A percentile compares a stretch with the other conserved stretches of the same genome.
Conservation (phyloP, 2,888 invertebrate species). For the Sesia apiformis region DNA sequence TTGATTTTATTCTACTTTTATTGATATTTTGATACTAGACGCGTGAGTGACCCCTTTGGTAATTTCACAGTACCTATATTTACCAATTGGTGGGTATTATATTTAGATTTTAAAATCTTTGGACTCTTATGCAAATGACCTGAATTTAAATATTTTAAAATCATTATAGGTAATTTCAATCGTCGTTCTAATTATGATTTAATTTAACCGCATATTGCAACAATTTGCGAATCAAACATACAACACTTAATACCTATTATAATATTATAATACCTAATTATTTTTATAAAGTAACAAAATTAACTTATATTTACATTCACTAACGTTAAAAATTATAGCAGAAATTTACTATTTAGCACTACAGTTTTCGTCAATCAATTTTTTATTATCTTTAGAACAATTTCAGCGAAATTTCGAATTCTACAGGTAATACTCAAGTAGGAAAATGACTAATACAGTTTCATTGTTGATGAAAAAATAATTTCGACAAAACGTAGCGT, state of each 20-base stretch:
- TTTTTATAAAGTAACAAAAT: conserved; percentile 72
- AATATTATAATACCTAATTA: conserved; percentile 73
- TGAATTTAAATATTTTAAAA: conserved; percentile 40
- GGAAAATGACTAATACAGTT: neutral
- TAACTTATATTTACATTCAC: conserved; percentile 74
- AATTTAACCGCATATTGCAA: conserved; percentile 70
- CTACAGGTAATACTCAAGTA: neutral
- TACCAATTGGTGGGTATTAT: conserved; percentile 65
- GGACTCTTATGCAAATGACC: conserved; percentile 41
- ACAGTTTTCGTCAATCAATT: conserved; percentile 23
- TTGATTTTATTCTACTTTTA: neutral
- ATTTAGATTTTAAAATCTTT: conserved; percentile 57
- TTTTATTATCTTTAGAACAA: neutral
- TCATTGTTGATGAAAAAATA: conserved; percentile 5
- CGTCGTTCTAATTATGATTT: conserved; percentile 62
- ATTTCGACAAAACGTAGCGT: conserved; percentile 13
- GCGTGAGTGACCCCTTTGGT: conserved; percentile 31
- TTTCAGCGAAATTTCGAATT: neutral
- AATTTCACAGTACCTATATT: conserved; percentile 43
- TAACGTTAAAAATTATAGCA: conserved; percentile 59
- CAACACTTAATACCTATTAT: conserved; percentile 71
- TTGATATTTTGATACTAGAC: neutral
- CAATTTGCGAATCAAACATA: conserved; percentile 72
- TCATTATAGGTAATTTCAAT: conserved; percentile 46
- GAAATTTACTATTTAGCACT: conserved; percentile 67